Percentiles rank a stretch among this genome's conserved stretches.
Evolutionary conservation across 2,888 invertebrate species (phyloP).

Genomic region (Adelognathus sp.): DNA sequence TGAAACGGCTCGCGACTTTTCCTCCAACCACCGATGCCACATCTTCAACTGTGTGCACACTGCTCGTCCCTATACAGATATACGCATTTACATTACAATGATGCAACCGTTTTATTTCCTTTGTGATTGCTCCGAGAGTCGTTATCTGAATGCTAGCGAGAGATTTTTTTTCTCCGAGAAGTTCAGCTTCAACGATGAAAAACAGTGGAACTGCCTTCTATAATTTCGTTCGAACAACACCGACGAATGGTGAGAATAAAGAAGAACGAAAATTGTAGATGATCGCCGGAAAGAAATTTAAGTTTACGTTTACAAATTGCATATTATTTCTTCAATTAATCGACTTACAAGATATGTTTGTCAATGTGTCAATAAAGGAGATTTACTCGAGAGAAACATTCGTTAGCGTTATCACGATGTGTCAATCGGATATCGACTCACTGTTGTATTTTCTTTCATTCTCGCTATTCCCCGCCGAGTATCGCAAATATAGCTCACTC

Average conservation of each 20-base stretch:
- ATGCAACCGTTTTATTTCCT: conserved; percentile 30
- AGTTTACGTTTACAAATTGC: not conserved
- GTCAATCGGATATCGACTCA: not conserved
- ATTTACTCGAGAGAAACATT: not conserved
- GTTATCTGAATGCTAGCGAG: not conserved
- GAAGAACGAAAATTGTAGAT: not conserved
- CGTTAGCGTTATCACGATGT: not conserved
- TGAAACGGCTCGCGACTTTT: conserved; percentile 35
- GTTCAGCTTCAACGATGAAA: not conserved
- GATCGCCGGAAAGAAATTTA: not conserved
- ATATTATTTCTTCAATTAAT: not conserved
- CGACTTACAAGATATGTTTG: not conserved
- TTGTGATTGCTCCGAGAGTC: not conserved
- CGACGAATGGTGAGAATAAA: not conserved
- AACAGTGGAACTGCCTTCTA: not conserved
- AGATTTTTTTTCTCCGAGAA: conserved; percentile 3
- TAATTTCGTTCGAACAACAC: not conserved
- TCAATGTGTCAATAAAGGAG: not conserved
- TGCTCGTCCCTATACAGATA: conserved; percentile 2
- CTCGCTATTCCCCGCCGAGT: conserved; percentile 5
- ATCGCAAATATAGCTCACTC: conserved; percentile 35
- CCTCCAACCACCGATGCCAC: not conserved
- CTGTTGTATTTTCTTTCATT: conserved; percentile 28
- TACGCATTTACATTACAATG: conserved; percentile 16
- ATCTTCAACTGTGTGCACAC: not conserved